Base-by-base conservation (phyloP, 2,113 vertebrate species). In the Lepus timidus region DNA sequence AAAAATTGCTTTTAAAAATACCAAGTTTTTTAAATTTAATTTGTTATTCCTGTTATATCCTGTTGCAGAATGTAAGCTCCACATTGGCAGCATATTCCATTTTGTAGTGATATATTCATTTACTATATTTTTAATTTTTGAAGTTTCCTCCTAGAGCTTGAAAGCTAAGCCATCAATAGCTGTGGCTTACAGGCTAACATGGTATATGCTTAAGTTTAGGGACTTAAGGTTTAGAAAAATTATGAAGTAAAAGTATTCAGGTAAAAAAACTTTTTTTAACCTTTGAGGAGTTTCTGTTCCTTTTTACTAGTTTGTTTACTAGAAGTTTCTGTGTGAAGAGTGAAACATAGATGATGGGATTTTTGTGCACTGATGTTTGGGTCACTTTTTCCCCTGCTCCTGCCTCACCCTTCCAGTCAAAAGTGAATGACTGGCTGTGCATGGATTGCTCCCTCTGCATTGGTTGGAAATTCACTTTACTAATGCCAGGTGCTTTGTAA, bases 1-100 rank as follows among this genome's bases (percentile, higher is more conserved):
- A 80, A 96, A 97, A 97, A 95, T 85, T 96, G 75, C 94, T 96
- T 55, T 96, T 96, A 82, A 51, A 97, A 98, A 94, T 90, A 98
- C 90, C 70, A 97, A 83, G n/a, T 73, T 96, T 96, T 92, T 85
- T 95, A 39, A 91, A 65, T 96, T 96, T 92, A 91, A 71, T 93
- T 97, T 75, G 7, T 0, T 90, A 31, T 62, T 97, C 96, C 84
- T 97, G 36, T 55, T 91, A 65, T 17, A 79, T 97, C 95, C 82
- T 97, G 33, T 52, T 91, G 68, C 17, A 79, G 86, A 81, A 71
- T 70, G 5, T 55, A 74, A 23, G 2, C 31, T 8, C 25, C 20
- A 71, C 14, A 67, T 70, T 74, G 44, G 31, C 17, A 71, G 61
- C 74, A 64, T 76, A 89, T 91, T 94, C 17, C 25, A 31, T 79